Base-by-base conservation (phyloP, 1,140 invertebrate species). In the Sminthurides bifidus region DNA sequence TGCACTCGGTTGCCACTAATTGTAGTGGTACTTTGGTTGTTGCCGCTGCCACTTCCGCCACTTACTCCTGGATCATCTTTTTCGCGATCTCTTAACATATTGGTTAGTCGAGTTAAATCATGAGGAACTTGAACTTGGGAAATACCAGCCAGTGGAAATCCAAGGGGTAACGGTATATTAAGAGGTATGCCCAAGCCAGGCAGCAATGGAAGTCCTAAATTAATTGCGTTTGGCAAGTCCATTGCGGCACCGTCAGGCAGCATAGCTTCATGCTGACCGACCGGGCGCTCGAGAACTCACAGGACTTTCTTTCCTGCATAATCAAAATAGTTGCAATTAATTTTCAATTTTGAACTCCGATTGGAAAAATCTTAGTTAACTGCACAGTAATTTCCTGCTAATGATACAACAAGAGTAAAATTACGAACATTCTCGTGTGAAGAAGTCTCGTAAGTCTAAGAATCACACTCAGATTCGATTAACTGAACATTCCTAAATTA, bases 91-190 rank as follows among this genome's bases (percentile, higher is more conserved):
- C 59, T 48, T 23, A 65, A 26, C 59, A 64, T 56, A 30, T 31
- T 59, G 30, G 60, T 56, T 8, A 65, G 54, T 21, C 63, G 50
- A 40, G 41, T 59, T 3, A 65, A 37, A 27, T 65, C 63, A 58
- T 61, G 63, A 14, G 63, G 63, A 23, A 65, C 59, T 51, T 59
- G 59, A 21, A 64, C 57, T 57, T 61, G 63, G 3, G 63, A 57
- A 26, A 64, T 61, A 26, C 56, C 51, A 19, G 53, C 52, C 17
- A 56, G 38, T 17, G 59, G 51, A 53, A 56, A 53, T 17, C 35
- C 43, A 35, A 51, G 33, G 12, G 53, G 43, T 17, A 58, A 31
- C 26, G 46, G 52, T 35, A 59, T 23, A 26, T 35, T 50, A 17
- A 61, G 35, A 45, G 54, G 49, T 41, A 56, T 23, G 8, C 44